Evolutionary conservation across 1,140 invertebrate species (phyloP), one percentile per base, ranked within the genome.

Genomic region (Drosophila seguyi): DNA sequence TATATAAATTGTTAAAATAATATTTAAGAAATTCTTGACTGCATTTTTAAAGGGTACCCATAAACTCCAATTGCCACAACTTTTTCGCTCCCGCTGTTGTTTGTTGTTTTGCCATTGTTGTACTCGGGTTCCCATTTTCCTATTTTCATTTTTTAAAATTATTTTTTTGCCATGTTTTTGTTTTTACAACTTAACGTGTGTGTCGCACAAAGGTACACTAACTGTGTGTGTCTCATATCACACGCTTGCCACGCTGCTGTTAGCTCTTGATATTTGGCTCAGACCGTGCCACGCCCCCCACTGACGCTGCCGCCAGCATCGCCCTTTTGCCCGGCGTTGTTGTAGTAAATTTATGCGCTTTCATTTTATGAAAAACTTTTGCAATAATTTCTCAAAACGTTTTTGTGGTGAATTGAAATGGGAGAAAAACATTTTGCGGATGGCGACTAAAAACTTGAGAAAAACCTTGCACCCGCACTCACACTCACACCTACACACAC

Each of bases 331-430:
- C 41, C 39, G 31, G 42, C 45, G 61, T 69, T 87, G 75, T 88
- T 87, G 53, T 80, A 90, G 76, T 76, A 91, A 91, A 91, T 91
- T 91, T 91, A 91, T 91, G 90, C 90, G 79, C 85, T 91, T 91
- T 91, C 82, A 90, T 91, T 91, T 91, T 81, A 82, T 88, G 86
- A 88, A 91, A 91, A 91, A 91, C 90, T 91, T 91, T 91, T 77
- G 90, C 90, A 91, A 91, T 91, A 91, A 91, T 91, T 91, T 91
- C 90, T 90, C 82, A 91, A 90, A 91, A 91, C 90, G 90, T 91
- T 91, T 91, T 91, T 91, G 90, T 77, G 90, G 90, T 91, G 90
- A 91, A 91, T 91, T 91, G 90, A 91, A 91, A 90, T 85, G 90
- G 85, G 90, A 91, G 82, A 90, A 91, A 91, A 91, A 91, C 90